Conservation (phyloP, 2,113 vertebrate genomes). For the Protobothrops mucrosquamatus region DNA sequence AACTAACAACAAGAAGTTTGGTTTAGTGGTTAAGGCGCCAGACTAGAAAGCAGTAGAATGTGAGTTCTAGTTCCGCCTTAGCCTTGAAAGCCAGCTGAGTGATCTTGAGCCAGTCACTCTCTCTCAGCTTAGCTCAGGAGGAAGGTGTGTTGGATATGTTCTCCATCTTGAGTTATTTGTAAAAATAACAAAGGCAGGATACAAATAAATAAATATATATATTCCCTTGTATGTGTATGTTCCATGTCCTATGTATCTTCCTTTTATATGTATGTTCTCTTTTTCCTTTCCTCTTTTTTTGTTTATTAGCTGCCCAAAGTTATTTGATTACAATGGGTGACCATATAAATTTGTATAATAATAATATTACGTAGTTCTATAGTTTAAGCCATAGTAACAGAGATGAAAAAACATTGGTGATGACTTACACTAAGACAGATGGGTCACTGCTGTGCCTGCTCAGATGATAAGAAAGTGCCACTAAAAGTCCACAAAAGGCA, state of each 20-base stretch:
- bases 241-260: not conserved
- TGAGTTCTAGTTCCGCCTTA: no score
- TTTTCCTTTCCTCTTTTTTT: not conserved
- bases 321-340: not conserved
- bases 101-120: not conserved
- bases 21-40: no score
- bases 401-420: not conserved
- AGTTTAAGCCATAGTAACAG: not conserved
- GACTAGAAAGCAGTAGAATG: no score
- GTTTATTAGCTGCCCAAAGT: not conserved
- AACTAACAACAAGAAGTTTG: no score
- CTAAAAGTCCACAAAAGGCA: conserved; percentile 92
- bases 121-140: not conserved
- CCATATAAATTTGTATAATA: not conserved
- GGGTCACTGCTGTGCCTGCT: conserved; percentile 98
- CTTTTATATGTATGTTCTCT: not conserved
- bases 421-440: conserved; percentile 85
- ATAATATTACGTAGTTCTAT: not conserved
- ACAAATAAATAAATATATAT: not conserved
- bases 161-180: not conserved
- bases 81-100: no score
- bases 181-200: not conserved
- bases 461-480: conserved; percentile 92
- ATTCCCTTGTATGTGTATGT: not conserved
- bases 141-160: not conserved